Conservation (phyloP, 2,113 vertebrate genomes). For the Catagonus wagneri region DNA sequence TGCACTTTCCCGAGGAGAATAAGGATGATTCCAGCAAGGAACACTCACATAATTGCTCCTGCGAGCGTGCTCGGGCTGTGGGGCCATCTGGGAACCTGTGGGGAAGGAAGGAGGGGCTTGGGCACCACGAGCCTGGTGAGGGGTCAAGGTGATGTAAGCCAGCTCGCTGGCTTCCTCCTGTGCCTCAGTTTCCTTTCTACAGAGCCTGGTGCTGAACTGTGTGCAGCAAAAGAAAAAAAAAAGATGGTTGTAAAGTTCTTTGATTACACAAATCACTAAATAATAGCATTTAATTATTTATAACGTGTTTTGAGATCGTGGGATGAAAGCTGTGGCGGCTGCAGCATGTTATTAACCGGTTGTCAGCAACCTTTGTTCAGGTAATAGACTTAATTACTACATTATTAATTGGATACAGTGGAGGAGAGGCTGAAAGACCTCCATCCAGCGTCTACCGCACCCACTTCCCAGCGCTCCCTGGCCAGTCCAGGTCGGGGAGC, state of each 20-base stretch:
- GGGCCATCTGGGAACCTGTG: not conserved
- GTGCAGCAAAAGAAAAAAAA: not conserved
- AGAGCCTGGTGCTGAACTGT: not conserved
- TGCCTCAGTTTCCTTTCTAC: constrained; percentile 32
- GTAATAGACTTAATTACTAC: constrained; percentile 75
- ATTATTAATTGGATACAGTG: constrained; percentile 56
- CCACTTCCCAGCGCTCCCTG: not conserved
- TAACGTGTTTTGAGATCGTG: constrained; percentile 65
- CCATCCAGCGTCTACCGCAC: not conserved
- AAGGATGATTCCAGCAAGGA: constrained; percentile 52
- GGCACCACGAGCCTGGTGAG: not conserved
- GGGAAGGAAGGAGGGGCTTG: not conserved
- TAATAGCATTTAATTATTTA: constrained; percentile 79
- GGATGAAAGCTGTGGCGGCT: constrained; percentile 65
- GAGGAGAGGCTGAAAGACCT: not conserved
- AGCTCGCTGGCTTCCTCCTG: not conserved
- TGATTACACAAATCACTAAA: constrained; percentile 74
- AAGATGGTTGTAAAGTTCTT: constrained; percentile 24
- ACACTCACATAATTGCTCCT: not conserved
- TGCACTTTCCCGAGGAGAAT: not conserved
- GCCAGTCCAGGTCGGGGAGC: not conserved
- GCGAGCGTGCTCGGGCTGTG: no score
- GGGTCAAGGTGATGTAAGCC: not conserved
- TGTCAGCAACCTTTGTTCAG: constrained; percentile 71
- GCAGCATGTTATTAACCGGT: constrained; percentile 61